phyloP scores from a whole-genome alignment of 2,888 invertebrate genomes.

The Plebejus anna region DNA sequence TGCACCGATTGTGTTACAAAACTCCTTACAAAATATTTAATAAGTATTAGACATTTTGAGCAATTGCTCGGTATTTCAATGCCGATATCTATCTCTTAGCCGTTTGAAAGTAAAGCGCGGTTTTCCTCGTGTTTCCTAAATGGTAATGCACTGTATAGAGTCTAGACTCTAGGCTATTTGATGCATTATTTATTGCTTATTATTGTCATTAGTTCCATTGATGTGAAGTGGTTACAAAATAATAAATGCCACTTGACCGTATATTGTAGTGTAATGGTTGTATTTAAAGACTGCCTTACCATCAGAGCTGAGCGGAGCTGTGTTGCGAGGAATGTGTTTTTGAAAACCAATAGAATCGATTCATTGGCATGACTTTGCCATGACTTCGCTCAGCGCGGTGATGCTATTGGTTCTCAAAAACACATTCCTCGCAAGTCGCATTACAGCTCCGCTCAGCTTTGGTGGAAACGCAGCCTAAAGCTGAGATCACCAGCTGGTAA shows the following conservation, averaged over 20 bases:
- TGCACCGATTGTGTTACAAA: constrained; percentile 14
- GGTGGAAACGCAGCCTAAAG: neutral
- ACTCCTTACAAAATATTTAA: constrained; percentile 27
- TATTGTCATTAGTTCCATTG: neutral
- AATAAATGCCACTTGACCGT: neutral
- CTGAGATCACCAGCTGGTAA: no score
- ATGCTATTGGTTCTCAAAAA: no score
- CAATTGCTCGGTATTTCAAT: constrained; percentile 8
- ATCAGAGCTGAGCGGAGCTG: no score
- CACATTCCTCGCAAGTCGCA: no score
- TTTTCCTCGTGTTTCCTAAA: neutral
- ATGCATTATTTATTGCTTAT: neutral
- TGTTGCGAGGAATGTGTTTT: no score
- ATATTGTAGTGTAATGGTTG: neutral
- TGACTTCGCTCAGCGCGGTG: no score
- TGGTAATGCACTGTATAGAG: neutral
- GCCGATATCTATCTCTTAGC: constrained; percentile 10
- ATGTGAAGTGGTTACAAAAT: neutral
- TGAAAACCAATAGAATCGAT: no score
- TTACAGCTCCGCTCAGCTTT: no score
- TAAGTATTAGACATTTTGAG: constrained; percentile 27
- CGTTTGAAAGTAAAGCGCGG: constrained; percentile 21
- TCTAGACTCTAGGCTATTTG: neutral
- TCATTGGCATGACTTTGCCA: no score
- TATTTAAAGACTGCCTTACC: neutral